Conservation (phyloP, 2,113 vertebrate genomes). For the Arenaria interpres region DNA sequence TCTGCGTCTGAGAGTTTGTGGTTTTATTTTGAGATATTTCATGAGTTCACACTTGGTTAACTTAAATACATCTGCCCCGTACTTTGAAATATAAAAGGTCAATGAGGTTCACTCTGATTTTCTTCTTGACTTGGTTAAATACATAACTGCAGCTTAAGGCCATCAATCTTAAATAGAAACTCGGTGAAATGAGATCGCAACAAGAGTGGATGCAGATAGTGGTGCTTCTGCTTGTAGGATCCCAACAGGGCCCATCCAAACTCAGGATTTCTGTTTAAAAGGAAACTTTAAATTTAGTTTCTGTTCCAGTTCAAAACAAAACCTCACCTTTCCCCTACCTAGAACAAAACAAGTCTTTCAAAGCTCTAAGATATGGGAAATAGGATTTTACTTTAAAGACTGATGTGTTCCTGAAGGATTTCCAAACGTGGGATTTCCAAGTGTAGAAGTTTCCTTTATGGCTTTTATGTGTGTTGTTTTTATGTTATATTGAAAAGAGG, state of each 20-base stretch:
- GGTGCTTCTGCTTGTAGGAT: neutral
- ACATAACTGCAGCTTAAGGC: neutral
- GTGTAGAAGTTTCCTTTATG: neutral
- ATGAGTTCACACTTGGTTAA: neutral
- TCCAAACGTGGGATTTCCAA: neutral
- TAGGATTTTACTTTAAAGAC: neutral
- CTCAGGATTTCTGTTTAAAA: neutral
- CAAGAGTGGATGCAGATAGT: neutral
- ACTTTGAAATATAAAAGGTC: neutral
- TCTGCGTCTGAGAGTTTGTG: neutral
- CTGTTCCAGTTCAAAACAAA: neutral
- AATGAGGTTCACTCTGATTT: constrained; percentile 9
- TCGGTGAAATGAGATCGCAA: neutral
- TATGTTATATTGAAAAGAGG: neutral
- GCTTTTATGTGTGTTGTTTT: neutral
- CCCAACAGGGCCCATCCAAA: neutral
- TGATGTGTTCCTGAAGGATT: neutral
- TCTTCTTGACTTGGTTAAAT: constrained; percentile 30
- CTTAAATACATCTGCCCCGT: neutral
- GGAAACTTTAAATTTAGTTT: neutral
- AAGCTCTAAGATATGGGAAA: neutral
- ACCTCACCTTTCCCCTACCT: neutral
- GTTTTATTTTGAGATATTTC: neutral
- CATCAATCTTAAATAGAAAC: neutral
- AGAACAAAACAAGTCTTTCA: neutral